Base-by-base conservation (phyloP, 2,888 invertebrate genomes). In the Sphecodes monilicornis region DNA sequence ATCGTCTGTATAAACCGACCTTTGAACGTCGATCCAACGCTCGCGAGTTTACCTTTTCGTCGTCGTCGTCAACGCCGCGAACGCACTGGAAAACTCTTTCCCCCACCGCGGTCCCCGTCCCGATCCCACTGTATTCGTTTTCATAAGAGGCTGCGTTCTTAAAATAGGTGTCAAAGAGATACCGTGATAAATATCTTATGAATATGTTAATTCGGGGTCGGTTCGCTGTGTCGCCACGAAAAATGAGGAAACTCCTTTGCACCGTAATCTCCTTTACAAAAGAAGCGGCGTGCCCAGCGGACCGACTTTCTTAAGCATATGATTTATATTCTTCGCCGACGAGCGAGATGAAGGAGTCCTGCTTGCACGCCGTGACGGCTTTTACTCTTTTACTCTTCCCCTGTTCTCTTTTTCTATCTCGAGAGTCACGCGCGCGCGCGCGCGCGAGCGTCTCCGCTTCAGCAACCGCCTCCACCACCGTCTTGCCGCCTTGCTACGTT, bases 181-280 rank as follows among this genome's bases (percentile, higher is more conserved):
- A 84, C 82, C 84, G 87, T 90, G 87, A 89, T 89, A 89, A 90
- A 89, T 89, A 89, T 90, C 88, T 89, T 90, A 89, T 89, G 88
- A 89, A 89, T 89, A 89, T 89, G 89, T 88, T 89, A 88, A 89
- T 89, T 84, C 71, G 16, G 41, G 29, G 50, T 10, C 32, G 57
- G 26, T 5, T 6, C 46, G 11, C 64, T 18, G 43, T 75, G 81
- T 74, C 43, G 50, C 41, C 78, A 75, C 71, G 79, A 89, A 89
- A 89, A 88, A 89, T 85, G 88, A 89, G 86, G 78, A 86, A 89
- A 89, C 82, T 87, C 89, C 85, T 83, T 87, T 79, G 80, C 82
- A 73, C 80, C 80, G 87, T 86, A 89, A 89, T 89, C 89, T 87
- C 76, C 84, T 76, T 77, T 89, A 89, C 88, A 89, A 87, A 88